Conservation (phyloP, 2,888 invertebrate genomes). For the Heteromyza rotundicornis region DNA sequence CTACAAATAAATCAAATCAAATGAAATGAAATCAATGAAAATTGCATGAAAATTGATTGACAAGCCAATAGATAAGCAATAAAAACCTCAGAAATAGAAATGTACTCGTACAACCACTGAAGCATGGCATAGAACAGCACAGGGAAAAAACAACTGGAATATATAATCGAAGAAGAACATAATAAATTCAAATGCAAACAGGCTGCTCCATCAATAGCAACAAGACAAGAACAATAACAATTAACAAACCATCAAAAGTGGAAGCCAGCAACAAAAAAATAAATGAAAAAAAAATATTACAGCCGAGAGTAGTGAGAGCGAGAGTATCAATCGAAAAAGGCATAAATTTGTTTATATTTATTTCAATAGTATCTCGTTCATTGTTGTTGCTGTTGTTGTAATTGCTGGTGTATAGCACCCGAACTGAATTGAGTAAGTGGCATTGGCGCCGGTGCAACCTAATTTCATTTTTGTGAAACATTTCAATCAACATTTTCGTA, state of each 20-base stretch:
- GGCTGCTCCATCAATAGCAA: background rate
- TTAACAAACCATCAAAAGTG: constrained; percentile 2
- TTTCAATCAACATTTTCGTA: constrained; percentile 36
- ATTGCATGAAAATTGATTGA: constrained; percentile 10
- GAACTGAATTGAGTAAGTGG: constrained; percentile 26
- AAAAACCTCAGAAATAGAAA: background rate
- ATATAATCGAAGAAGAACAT: background rate
- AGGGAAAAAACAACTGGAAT: too few species aligned
- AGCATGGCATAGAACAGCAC: too few species aligned
- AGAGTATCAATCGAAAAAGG: too few species aligned
- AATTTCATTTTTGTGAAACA: constrained; percentile 38
- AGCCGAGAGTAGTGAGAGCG: too few species aligned
- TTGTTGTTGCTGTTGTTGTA: background rate
- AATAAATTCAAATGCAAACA: background rate
- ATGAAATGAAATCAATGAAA: constrained; percentile 3
- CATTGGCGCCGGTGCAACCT: constrained; percentile 40
- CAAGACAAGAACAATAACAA: background rate
- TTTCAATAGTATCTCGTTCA: too few species aligned
- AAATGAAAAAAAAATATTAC: too few species aligned
- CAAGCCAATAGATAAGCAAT: constrained; percentile 5
- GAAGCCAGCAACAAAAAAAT: too few species aligned
- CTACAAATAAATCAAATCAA: background rate
- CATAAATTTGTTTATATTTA: too few species aligned
- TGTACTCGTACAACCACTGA: background rate
- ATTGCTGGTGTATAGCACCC: background rate